phyloP scores from a whole-genome alignment of 2,797 vertebrate genomes.

The Ctenochaetus hawaiiensis region DNA sequence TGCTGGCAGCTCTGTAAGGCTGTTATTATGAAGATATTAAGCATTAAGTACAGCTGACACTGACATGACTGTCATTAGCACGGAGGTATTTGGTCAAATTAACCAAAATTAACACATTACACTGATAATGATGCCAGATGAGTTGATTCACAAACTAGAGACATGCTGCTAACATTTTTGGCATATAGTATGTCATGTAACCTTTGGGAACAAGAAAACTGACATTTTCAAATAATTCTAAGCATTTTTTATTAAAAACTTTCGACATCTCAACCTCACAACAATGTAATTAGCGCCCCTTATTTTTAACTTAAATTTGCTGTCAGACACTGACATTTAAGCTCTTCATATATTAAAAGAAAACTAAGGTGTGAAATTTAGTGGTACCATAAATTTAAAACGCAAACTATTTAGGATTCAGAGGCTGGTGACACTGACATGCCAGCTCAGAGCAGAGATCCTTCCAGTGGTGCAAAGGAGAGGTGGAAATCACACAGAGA shows the following conservation, averaged over 20 bases:
- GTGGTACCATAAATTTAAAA: not conserved
- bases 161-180: not conserved
- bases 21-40: not conserved
- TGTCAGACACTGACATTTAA: slow-evolving; percentile 18
- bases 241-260: slow-evolving; percentile 25
- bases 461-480: slow-evolving; percentile 29
- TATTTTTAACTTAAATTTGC: slow-evolving; percentile 23
- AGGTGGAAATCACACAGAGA: slow-evolving; percentile 44
- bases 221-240: slow-evolving; percentile 33
- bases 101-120: not conserved
- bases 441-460: slow-evolving; percentile 31
- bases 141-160: not conserved
- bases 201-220: slow-evolving; percentile 9
- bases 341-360: slow-evolving; percentile 4
- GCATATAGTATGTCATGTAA: slow-evolving; percentile 9
- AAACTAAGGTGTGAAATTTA: slow-evolving; percentile 11
- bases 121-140: not conserved
- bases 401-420: not conserved
- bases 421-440: slow-evolving; percentile 23
- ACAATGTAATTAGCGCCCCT: not conserved
- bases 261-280: not conserved
- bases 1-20: not conserved
- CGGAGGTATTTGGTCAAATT: not conserved
- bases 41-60: not conserved
- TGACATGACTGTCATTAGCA: too few species aligned